Evolutionary conservation across 2,888 invertebrate species (phyloP).

Genomic region (Aporophyla lueneburgensis): DNA sequence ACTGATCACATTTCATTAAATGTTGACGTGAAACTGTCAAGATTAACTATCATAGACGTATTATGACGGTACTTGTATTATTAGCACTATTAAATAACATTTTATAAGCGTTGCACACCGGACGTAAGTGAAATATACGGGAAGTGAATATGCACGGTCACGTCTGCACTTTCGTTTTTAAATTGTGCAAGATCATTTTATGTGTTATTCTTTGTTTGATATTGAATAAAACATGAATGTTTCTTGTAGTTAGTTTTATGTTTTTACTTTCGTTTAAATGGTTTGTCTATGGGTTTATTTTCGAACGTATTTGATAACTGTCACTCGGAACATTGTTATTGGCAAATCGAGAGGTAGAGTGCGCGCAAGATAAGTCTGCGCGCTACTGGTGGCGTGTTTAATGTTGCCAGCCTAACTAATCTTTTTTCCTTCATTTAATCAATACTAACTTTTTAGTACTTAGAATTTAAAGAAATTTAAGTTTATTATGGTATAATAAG

Average conservation of each 20-base stretch:
- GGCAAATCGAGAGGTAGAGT: no score
- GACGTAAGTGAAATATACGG: conserved; percentile 54
- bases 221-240: conserved; percentile 16
- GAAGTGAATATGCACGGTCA: conserved; percentile 26
- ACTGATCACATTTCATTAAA: conserved; percentile 21
- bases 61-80: conserved; percentile 22
- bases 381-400: no score
- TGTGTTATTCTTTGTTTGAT: background rate
- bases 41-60: conserved; percentile 24
- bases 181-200: conserved; percentile 7
- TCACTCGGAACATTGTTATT: no score
- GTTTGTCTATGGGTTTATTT: background rate
- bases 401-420: no score
- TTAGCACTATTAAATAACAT: conserved; percentile 47
- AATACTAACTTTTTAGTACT: no score
- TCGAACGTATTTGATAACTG: no score
- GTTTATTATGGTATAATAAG: no score
- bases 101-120: conserved; percentile 20
- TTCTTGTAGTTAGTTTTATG: conserved; percentile 1
- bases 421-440: no score
- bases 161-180: conserved; percentile 44
- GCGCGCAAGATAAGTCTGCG: no score
- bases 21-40: conserved; percentile 15
- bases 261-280: background rate
- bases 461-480: no score